Base-by-base conservation (phyloP, 2,888 invertebrate genomes). In the Tenthredo distinguenda region DNA sequence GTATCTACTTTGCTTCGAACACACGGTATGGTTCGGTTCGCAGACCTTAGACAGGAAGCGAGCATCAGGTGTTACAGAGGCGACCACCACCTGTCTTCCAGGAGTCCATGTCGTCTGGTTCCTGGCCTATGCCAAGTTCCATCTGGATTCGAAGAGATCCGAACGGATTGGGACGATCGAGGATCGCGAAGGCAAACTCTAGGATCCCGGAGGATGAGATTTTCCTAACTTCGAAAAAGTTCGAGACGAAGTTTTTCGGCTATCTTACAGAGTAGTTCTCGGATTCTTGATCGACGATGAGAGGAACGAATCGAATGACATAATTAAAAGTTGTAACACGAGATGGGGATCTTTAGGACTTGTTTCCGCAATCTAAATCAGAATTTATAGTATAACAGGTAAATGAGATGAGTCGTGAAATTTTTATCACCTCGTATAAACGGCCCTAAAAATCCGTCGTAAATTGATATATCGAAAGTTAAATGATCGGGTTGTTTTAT, bases 11-110 rank as follows among this genome's bases (percentile, higher is more conserved):
- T 37, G n/a, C 71, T 37, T 37, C 26, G 34, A n/a, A 68, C 31
- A 68, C 26, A 40, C 34, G 65, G 58, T 40, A 68, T 5, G 83
- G 68, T 81, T 89, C 89, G 83, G 83, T 81, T 89, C 89, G 88
- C 86, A 84, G 88, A 87, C 85, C 88, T 86, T 86, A 88, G 87
- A 87, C 90, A 90, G 91, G 91, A 91, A 91, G 87, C 88, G 84
- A 87, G 90, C 90, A 91, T 91, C 91, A 90, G 90, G 90, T 91
- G 89, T 83, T 83, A 50, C 83, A 68, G 50, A 37, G 68, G 12
- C 47, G 26, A 37, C 68, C 83, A 40, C 62, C 81, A 81, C 62
- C 81, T 81, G 81, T 62, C 81, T 62, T 62, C 37, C 15, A 77
- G 12, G 15, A 40, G 72, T 43, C 40, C 81, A 12, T 21, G 26